Evolutionary conservation across 2,888 invertebrate genomes (phyloP), one percentile per base, ranked within the genome.

Genomic region (Rotaria sp.): DNA sequence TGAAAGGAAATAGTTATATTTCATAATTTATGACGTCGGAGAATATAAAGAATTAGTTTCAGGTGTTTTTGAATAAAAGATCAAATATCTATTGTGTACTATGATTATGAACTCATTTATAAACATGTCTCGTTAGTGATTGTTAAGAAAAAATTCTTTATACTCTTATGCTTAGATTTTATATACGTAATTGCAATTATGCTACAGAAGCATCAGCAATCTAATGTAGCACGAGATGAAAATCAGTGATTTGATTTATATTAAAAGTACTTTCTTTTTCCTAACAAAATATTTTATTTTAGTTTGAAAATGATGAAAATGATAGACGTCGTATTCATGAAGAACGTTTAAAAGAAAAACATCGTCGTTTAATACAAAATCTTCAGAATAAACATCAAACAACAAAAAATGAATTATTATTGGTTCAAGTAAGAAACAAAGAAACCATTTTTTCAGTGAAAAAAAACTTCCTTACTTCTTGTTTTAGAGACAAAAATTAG

Each of bases 221-320:
- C 15, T 50, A 50, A 41, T 10, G 3, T 10, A 30, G 15, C 59
- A 59, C 59, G 59, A 59, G 59, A 59, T 59, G 30, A 26, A 15
- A 30, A 59, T 30, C 13, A 59, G 15, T 30, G 7, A 10, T 15
- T 30, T 30, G 30, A n/a, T 2, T 30, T 13, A 59, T 26, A 15
- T n/a, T 59, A 4, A 0, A 50, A n/a, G n/a, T 13, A 18, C 13
- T 13, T 50, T 50, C 50, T 50, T 18, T 15, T 50, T 18, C 2
- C 11, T 7, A 5, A 52, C 5, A 24, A 10, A 1, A 24, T 52
- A 5, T 7, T 52, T 52, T 50, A 13, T 52, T 80, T 2, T 45
- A 80, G 80, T 80, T 80, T 80, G 80, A 80, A 80, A 80, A 80
- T n/a, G 80, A 80, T 80, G 80, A 80, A 45, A 80, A 80, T n/a